Percentiles rank a stretch among this genome's conserved stretches.
These are phyloP conservation scores for Dioctria rufipes DNA, from an alignment of 2,888 invertebrate species.

Conservation along the genomic window DNA sequence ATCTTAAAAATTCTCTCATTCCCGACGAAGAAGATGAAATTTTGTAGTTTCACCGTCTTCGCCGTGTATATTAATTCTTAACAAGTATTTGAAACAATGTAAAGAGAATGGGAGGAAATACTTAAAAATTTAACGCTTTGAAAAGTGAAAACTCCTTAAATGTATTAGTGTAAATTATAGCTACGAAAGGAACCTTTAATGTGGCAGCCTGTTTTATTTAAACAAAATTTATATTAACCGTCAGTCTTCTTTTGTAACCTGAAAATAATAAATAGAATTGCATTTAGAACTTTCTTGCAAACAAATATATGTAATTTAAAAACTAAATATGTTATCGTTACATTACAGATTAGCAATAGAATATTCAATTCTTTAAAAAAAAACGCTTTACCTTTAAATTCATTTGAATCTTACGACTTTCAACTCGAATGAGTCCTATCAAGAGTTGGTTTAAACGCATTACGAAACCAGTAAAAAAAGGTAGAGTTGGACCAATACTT, in stretches of 20 bases:
- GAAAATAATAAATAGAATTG: not conserved
- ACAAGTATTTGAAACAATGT: conserved; percentile 14
- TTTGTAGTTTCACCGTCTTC: conserved; percentile 55
- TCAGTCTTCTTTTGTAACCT: conserved; percentile 41
- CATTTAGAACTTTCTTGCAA: no score
- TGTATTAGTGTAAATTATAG: conserved; percentile 8
- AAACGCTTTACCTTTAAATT: no score
- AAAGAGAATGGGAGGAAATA: not conserved
- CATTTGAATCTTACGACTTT: no score
- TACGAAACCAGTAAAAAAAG: no score
- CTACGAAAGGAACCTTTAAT: conserved; percentile 50
- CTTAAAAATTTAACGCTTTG: not conserved
- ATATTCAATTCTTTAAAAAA: no score
- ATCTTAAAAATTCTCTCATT: conserved; percentile 51
- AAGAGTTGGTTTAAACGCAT: no score
- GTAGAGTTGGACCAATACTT: no score
- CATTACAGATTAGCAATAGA: no score
- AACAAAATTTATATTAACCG: not conserved
- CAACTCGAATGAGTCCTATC: no score
- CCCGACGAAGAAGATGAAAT: conserved; percentile 56
- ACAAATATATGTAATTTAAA: no score
- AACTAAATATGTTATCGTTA: no score
- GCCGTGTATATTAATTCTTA: conserved; percentile 34
- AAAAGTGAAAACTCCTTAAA: not conserved
- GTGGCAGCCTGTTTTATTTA: conserved; percentile 37